Conservation (phyloP, 23 tunicate species). For the Trididemnum nubilum region DNA sequence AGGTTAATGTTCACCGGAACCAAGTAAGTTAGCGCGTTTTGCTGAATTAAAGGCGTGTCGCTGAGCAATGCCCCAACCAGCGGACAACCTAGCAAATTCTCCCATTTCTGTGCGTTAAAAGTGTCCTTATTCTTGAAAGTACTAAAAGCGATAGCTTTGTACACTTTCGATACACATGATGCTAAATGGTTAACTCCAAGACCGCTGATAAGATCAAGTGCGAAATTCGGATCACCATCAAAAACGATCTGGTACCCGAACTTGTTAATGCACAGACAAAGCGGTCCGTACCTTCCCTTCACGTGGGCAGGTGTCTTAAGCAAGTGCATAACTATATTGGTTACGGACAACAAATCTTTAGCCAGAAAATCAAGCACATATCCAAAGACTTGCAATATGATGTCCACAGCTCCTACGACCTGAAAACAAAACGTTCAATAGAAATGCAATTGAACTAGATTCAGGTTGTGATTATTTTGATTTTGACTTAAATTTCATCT, state of each 20-base stretch:
- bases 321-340: conserved; percentile 26
- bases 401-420: conserved; percentile 54
- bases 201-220: conserved; percentile 5
- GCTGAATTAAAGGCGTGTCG: background rate
- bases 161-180: conserved; percentile 47
- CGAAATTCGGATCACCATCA: conserved; percentile 24
- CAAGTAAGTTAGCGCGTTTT: conserved; percentile 55
- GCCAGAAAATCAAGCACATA: background rate
- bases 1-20: conserved; percentile 43
- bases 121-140: background rate
- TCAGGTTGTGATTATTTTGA: background rate
- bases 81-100: background rate
- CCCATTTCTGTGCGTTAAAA: conserved; percentile 30
- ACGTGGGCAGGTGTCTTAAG: conserved; percentile 35
- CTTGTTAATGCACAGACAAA: conserved; percentile 29
- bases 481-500: background rate
- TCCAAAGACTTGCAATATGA: conserved; percentile 32
- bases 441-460: background rate
- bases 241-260: conserved; percentile 27
- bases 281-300: conserved; percentile 64
- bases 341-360: background rate
- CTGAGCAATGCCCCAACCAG: conserved; percentile 31
- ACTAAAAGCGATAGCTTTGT: conserved; percentile 10
- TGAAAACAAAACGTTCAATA: background rate
- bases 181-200: conserved; percentile 59